Conservation (phyloP, 1,140 invertebrate genomes). For the Armadillidium nasatum region DNA sequence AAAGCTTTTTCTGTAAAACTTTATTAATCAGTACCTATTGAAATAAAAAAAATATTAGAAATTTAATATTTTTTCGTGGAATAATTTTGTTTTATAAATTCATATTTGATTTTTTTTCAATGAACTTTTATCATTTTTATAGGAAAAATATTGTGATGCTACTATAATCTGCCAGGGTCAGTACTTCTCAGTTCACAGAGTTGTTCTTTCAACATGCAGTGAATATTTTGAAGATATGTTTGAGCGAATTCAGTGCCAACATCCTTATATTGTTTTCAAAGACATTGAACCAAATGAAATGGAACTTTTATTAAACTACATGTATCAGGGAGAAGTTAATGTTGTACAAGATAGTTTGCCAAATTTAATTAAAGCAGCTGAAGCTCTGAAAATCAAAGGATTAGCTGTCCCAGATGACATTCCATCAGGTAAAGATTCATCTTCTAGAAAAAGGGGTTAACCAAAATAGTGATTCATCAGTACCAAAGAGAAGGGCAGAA, state of each 20-base stretch:
- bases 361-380: conserved; percentile 28
- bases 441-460: neutral
- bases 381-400: conserved; percentile 26
- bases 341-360: conserved; percentile 19
- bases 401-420: conserved; percentile 27
- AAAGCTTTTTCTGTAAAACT: too few species aligned
- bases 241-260: conserved; percentile 23
- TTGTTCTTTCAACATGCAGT: conserved; percentile 28
- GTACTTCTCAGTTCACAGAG: conserved; percentile 24
- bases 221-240: conserved; percentile 26
- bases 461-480: neutral
- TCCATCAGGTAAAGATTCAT: neutral
- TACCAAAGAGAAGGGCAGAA: neutral
- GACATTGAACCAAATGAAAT: conserved; percentile 21
- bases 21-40: too few species aligned
- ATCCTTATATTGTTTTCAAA: conserved; percentile 25
- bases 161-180: conserved; percentile 25
- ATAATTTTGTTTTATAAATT: too few species aligned
- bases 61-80: too few species aligned
- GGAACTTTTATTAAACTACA: conserved; percentile 24
- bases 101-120: too few species aligned
- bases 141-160: conserved; percentile 25
- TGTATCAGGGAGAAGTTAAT: conserved; percentile 28
- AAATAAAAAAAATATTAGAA: too few species aligned
- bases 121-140: conserved; percentile 1